Evolutionary conservation across 2,888 invertebrate species (phyloP), one percentile per base, ranked within the genome.

Genomic region (Eupithecia subfuscata): DNA sequence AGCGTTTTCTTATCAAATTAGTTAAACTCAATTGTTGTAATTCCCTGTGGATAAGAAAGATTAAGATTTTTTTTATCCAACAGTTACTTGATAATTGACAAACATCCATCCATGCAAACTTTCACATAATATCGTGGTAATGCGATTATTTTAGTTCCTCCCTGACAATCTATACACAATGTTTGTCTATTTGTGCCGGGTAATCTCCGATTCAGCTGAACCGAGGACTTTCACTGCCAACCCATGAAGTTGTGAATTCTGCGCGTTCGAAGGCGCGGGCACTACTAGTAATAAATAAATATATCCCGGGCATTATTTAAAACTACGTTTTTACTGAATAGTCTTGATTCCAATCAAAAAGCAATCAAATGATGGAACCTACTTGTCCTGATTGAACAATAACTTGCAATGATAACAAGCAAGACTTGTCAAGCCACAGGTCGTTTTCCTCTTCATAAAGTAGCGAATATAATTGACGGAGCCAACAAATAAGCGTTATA

Each of bases 401-500:
- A 9, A 22, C 11, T 25, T 60, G 22, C 56, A 56, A 56, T 22
- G 22, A 22, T 25, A 25, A 60, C 25, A 60, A 14, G 22, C 14
- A n/a, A 56, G 52, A 22, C 22, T 11, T 22, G 56, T 22, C n/a
- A 11, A 60, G 12, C 25, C 60, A 14, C 56, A 22, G 56, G 56
- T 22, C 22, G 56, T 60, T 22, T 60, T 25, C 60, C 60, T 60
- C 60, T 60, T 25, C 25, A 60, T 60, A 22, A 37, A 37, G 12
- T n/a, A 67, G 12, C 34, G 37, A 65, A 67, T 67, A 9, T 37
- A 67, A 67, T 67, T 67, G 65, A 67, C 18, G 65, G 40, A 22
- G 37, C 64, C 60, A 18, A 64, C 65, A 67, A 68, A 43, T 40
- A 43, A 68, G 68, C 12, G 68, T 68, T 25, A 43, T 37, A 68